A percentile compares a stretch with the other conserved stretches of the same genome.
phyloP scores from a whole-genome alignment of 1,140 invertebrate species.

The Acyrthosiphon pisum region DNA sequence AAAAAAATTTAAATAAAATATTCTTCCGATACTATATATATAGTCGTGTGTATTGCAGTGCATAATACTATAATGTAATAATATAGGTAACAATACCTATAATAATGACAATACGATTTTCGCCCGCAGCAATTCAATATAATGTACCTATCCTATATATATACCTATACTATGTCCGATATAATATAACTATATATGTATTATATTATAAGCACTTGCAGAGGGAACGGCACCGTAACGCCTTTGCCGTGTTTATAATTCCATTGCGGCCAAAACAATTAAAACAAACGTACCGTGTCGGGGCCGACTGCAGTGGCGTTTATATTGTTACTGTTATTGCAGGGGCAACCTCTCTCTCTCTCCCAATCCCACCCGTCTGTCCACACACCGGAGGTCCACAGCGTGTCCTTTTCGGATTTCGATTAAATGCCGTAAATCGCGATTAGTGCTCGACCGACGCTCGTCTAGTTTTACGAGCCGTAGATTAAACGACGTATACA shows the following conservation, averaged over 20 bases:
- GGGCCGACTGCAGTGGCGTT: background rate
- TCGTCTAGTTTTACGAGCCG: slow-evolving; percentile 52
- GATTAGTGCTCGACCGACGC: slow-evolving; percentile 34
- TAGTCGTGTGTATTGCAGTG: no score
- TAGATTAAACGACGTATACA: slow-evolving; percentile 41
- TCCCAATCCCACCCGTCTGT: background rate
- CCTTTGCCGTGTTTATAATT: slow-evolving; percentile 44
- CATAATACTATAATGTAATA: no score
- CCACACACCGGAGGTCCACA: background rate
- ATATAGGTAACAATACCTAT: background rate
- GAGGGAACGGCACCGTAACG: slow-evolving; percentile 7
- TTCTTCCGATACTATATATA: background rate
- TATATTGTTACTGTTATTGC: slow-evolving; percentile 53
- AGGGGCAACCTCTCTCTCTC: background rate
- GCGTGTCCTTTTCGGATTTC: slow-evolving; percentile 43
- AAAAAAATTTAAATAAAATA: background rate
- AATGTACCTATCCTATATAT: background rate
- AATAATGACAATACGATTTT: background rate
- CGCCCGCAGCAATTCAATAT: background rate
- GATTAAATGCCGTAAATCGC: slow-evolving; percentile 54
- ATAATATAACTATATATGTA: background rate
- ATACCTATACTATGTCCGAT: background rate
- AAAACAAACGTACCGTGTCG: slow-evolving; percentile 56
- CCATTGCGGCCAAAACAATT: slow-evolving; percentile 47
- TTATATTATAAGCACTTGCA: background rate